Conservation (phyloP, 2,113 vertebrate species). For the Rallus limicola region DNA sequence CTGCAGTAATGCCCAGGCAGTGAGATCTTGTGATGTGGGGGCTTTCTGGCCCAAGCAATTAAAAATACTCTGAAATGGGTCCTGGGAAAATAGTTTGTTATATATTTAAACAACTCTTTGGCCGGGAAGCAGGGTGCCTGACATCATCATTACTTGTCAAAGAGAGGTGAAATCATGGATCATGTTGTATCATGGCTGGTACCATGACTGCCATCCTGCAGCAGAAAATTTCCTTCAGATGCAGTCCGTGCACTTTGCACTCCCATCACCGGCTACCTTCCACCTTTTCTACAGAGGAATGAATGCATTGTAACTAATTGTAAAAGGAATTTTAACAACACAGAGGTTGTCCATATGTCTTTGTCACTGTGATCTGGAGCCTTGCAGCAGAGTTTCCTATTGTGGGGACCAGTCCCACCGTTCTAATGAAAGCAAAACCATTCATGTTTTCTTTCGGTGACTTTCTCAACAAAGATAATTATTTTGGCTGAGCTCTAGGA, state of each 20-base stretch:
- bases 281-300: not conserved
- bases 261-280: not conserved
- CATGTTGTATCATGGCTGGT: not conserved
- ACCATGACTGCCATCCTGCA: not conserved
- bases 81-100: not conserved
- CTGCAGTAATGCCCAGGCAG: not conserved
- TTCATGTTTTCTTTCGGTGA: not conserved
- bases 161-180: not conserved
- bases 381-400: not conserved
- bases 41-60: not conserved
- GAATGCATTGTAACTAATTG: not conserved
- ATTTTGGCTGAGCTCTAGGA: not conserved
- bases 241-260: not conserved
- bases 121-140: not conserved
- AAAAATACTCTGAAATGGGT: not conserved
- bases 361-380: not conserved
- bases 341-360: not conserved
- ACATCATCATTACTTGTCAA: not conserved
- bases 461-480: not conserved
- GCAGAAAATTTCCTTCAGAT: not conserved
- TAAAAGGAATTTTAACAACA: not conserved
- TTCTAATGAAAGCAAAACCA: not conserved
- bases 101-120: not conserved
- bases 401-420: not conserved
- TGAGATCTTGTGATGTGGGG: not conserved